Evolutionary conservation across 2,888 invertebrate genomes (phyloP).

Genomic region (Cinara cedri): DNA sequence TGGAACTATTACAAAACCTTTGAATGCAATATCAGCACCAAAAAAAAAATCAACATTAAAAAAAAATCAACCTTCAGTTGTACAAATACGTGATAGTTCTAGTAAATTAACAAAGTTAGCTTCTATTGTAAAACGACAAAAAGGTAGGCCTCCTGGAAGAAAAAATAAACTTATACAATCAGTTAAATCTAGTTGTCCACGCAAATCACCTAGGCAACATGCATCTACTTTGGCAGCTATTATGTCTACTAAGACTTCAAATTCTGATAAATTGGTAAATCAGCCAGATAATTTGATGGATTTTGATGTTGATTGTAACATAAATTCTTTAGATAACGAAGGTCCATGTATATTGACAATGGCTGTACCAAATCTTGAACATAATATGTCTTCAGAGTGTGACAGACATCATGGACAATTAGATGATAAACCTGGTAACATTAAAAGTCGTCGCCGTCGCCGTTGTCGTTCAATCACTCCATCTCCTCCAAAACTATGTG

Average conservation of each 20-base stretch:
- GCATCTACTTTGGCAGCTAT: conserved; percentile 82
- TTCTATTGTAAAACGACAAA: conserved; percentile 14
- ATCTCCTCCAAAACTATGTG: conserved; percentile 42
- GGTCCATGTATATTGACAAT: conserved; percentile 22
- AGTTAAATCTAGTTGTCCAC: conserved; percentile 44
- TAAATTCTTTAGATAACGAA: conserved; percentile 22
- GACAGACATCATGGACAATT: conserved; percentile 7
- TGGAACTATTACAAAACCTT: neutral
- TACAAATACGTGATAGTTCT: conserved; percentile 23
- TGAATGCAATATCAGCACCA: neutral
- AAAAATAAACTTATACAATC: conserved; percentile 16
- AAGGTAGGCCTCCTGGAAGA: conserved; percentile 36
- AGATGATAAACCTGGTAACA: neutral
- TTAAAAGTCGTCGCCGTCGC: conserved; percentile 12
- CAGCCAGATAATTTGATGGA: neutral
- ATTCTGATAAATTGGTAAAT: neutral
- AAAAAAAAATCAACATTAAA: conserved; percentile 12
- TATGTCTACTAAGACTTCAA: neutral
- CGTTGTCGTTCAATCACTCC: conserved; percentile 31
- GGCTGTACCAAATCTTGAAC: conserved; percentile 4
- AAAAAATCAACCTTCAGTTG: conserved; percentile 15
- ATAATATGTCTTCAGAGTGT: neutral
- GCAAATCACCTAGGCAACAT: conserved; percentile 87
- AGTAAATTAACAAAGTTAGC: neutral
- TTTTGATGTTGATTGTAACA: neutral